Base-by-base conservation (phyloP, 2,797 vertebrate species). In the Steatocranus sp. region DNA sequence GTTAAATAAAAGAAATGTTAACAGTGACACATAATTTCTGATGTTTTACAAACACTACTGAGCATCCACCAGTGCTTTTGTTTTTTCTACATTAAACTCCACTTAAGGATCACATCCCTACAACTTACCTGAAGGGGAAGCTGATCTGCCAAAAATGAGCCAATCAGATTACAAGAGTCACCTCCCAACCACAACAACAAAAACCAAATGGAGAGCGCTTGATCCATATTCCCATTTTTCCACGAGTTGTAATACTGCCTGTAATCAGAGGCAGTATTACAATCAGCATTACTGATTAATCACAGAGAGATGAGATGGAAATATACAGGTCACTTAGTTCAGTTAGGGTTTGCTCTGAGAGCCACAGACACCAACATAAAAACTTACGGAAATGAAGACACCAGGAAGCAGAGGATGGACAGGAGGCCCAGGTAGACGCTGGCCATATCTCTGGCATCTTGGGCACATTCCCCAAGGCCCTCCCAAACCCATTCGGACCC, bases 201-300 rank as follows among this genome's bases (percentile, higher is more conserved):
- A 90, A 99, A 99, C 96, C 98, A 99, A 43, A 99, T 90, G 3
- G 99, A 99, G 49, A 99, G 90, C 1, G 98, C 98, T 11, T 91
- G 95, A 95, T 99, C 97, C 98, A 99, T 98, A 74, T 97, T 98
- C 66, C 98, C 97, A 0, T 91, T 96, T 89, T 93, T 97, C 81
- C 97, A 99, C 3, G 98, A 98, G 41, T 96, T 97, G 95, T 97
- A 95, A 89, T 97, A 99, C 83, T 99, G 98, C 74, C 99, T 99
- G 92, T 11, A 82, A 38, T 49, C 25, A 68, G 7, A 78, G 56
- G 32, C 10, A 36, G 32, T 61, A 61, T 61, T 36, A 61, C 11
- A 36, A 61, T 61, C 6, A 61, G 56, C 4, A 36, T 36, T n/a
- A 61, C 56, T 61, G 32, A 36, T 0, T 12, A 61, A n/a, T 61